Evolutionary conservation across 2,888 invertebrate genomes (phyloP), one percentile per base, ranked within the genome.

Genomic region (Agrilus cyanescens): DNA sequence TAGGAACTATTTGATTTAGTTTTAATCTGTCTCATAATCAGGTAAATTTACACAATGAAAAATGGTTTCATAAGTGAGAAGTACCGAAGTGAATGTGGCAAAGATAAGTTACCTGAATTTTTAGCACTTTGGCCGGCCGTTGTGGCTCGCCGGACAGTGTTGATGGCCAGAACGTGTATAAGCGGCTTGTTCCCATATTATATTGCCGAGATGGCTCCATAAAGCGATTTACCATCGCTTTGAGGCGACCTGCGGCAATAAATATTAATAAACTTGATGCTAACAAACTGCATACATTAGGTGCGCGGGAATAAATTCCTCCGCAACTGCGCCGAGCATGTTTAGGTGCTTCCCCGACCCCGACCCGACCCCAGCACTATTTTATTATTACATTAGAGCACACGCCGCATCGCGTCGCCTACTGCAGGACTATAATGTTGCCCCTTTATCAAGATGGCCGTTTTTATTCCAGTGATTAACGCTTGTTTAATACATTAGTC

Each of bases 211-310:
- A 54, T 52, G 50, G 51, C 49, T 48, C 50, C 55, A 57, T 58
- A 58, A 57, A 58, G 54, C 57, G 56, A 57, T 57, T 55, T 56
- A 55, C 54, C 54, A 50, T 54, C 53, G 53, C 57, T 58, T 56
- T 57, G 58, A 53, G 48, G 48, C 43, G 42, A 48, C 52, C 51
- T 49, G 50, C 44, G 46, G 54, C 58, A 56, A 59, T 59, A 59
- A 59, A 59, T 59, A 59, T 59, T 58, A 59, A 57, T 58, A 58
- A 58, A 59, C 52, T 50, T 51, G 56, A 55, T 55, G 51, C 54
- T 52, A 53, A 57, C 56, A 56, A 57, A 57, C 54, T 52, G 55
- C 54, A 54, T 57, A 52, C 53, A 57, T 56, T 55, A 54, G 37
- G 46, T 51, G 43, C 46, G 42, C 40, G 47, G 41, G 43, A 46